Conservation (phyloP, 2,888 invertebrate species). For the Sipha maydis region DNA sequence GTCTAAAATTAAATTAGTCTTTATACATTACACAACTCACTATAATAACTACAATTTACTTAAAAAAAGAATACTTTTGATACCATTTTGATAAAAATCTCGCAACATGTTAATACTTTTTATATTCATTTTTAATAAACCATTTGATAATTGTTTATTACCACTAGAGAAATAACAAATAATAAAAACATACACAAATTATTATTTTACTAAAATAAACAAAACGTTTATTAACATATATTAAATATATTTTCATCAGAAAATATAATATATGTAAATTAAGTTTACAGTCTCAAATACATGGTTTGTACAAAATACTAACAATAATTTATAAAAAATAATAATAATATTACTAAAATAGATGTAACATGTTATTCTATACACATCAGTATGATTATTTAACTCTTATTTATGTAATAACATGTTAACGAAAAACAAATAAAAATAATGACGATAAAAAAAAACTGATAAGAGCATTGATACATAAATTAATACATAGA, state of each 20-base stretch:
- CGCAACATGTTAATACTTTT: no score
- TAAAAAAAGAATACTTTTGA: no score
- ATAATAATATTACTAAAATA: background rate
- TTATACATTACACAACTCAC: no score
- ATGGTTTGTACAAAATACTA: background rate
- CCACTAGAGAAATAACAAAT: background rate
- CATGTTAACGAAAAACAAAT: background rate
- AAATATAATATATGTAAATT: background rate
- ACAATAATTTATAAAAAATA: background rate
- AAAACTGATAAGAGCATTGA: no score
- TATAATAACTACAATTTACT: no score
- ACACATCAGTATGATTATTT: background rate
- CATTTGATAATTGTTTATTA: background rate
- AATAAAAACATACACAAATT: background rate
- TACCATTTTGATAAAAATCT: no score
- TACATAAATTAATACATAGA: no score
- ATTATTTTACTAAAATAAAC: background rate
- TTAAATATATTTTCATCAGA: no score
- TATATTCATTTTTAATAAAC: no score
- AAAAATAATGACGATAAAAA: background rate
- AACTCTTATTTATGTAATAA: conserved; percentile 31
- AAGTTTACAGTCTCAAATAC: conserved; percentile 13
- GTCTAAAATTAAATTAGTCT: no score
- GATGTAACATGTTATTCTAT: background rate
- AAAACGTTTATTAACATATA: background rate